Evolutionary conservation across 2,113 vertebrate genomes (phyloP).

Genomic region (Misgurnus anguillicaudatus): DNA sequence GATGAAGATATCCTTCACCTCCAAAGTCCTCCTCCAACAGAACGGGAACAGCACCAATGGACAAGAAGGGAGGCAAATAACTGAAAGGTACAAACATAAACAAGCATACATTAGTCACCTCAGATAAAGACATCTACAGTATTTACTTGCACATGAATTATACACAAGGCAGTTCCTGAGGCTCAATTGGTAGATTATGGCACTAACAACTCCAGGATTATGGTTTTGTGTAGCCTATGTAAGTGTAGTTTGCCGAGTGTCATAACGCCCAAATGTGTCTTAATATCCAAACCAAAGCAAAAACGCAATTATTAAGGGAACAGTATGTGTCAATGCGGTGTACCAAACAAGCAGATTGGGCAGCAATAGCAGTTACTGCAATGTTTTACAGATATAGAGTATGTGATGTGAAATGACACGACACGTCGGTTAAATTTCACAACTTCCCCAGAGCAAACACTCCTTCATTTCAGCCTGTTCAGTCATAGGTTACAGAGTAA

Average conservation of each 20-base stretch:
- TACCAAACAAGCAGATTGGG: background rate
- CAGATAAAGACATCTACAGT: background rate
- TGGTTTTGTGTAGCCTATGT: no score
- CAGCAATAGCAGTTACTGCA: no score
- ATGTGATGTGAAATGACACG: slow-evolving; percentile 35
- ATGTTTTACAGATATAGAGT: background rate
- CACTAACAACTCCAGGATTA: no score
- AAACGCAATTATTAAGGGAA: background rate
- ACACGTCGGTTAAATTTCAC: slow-evolving; percentile 32
- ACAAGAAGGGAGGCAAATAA: background rate
- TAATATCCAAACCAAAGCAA: no score
- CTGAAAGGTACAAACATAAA: background rate
- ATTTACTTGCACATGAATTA: no score
- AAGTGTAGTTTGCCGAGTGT: no score
- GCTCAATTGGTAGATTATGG: no score
- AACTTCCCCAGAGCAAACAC: slow-evolving; percentile 43
- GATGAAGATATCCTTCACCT: slow-evolving; percentile 58
- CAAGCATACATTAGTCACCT: background rate
- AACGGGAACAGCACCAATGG: slow-evolving; percentile 50
- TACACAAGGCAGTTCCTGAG: no score
- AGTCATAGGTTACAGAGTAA: background rate
- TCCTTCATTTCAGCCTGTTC: slow-evolving; percentile 24
- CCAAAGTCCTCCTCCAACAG: slow-evolving; percentile 60
- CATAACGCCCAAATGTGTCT: no score
- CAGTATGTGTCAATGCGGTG: slow-evolving; percentile 13